phyloP scores from a whole-genome alignment of 2,797 vertebrate species.

The Australoheros facetus region DNA sequence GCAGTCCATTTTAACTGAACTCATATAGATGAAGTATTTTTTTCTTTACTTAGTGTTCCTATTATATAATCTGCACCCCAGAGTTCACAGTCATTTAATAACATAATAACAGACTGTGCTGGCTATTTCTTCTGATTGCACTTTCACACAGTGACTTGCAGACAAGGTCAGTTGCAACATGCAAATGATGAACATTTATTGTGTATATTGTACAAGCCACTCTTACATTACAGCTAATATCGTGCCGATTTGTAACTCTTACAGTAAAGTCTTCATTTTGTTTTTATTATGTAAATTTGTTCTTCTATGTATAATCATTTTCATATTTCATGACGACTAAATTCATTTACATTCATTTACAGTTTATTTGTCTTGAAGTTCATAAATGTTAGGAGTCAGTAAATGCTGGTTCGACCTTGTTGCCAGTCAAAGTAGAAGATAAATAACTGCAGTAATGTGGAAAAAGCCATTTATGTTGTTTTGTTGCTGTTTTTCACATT shows the following conservation, averaged over 20 bases:
- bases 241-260: background rate
- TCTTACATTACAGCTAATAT: background rate
- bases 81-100: background rate
- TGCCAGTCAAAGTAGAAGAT: background rate
- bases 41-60: background rate
- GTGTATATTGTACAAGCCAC: too few relatives aligned
- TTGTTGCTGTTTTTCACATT: background rate
- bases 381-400: background rate
- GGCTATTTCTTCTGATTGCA: background rate
- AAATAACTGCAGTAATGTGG: background rate
- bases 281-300: background rate
- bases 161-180: background rate
- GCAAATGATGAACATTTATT: too few relatives aligned
- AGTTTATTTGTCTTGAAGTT: background rate
- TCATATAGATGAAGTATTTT: background rate
- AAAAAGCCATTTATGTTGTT: background rate
- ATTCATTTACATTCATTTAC: background rate
- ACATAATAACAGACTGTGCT: background rate
- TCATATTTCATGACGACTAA: background rate
- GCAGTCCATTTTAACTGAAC: background rate
- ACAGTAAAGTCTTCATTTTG: background rate
- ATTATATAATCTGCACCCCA: background rate
- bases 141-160: background rate
- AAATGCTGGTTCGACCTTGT: background rate
- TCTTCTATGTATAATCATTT: background rate